A percentile compares a stretch with the other conserved stretches of the same genome.
Evolutionary conservation across 53 echinoderm and acorn worm species (phyloP).

Genomic region (Actinopyga echinites): DNA sequence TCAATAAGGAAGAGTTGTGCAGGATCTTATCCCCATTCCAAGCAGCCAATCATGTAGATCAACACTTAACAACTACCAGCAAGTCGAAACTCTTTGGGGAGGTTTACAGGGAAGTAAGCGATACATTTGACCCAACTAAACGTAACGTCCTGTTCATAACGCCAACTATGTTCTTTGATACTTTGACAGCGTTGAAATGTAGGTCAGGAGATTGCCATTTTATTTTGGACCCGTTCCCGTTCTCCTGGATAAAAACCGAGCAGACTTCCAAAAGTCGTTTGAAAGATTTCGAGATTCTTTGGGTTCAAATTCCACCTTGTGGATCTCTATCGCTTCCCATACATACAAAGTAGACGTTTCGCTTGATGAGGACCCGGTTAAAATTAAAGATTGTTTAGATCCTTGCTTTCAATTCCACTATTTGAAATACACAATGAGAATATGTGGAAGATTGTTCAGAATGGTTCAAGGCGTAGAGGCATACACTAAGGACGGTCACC

Average conservation of each 20-base stretch:
- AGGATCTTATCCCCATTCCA: too few species aligned
- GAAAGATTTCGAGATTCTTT: neutral
- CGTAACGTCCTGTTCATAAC: too few species aligned
- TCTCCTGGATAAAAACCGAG: neutral
- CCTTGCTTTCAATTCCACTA: neutral
- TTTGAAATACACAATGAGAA: constrained; percentile 15
- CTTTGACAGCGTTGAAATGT: neutral
- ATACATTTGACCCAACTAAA: too few species aligned
- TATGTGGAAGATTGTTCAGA: neutral
- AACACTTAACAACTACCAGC: too few species aligned
- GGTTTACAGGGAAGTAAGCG: too few species aligned
- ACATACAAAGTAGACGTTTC: constrained; percentile 22
- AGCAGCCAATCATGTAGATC: too few species aligned
- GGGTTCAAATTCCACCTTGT: neutral
- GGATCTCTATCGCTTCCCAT: constrained; percentile 10
- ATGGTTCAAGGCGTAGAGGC: neutral
- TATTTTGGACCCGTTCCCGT: neutral
- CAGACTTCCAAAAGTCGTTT: neutral
- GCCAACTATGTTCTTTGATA: too few species aligned
- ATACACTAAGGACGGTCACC: constrained; percentile 8
- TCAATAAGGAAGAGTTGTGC: too few species aligned
- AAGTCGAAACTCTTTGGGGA: too few species aligned
- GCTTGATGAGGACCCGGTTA: neutral
- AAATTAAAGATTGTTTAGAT: neutral
- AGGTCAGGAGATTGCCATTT: neutral